Conservation (phyloP, 1,140 invertebrate species). For the Paramacrobiotus metropolitanus region DNA sequence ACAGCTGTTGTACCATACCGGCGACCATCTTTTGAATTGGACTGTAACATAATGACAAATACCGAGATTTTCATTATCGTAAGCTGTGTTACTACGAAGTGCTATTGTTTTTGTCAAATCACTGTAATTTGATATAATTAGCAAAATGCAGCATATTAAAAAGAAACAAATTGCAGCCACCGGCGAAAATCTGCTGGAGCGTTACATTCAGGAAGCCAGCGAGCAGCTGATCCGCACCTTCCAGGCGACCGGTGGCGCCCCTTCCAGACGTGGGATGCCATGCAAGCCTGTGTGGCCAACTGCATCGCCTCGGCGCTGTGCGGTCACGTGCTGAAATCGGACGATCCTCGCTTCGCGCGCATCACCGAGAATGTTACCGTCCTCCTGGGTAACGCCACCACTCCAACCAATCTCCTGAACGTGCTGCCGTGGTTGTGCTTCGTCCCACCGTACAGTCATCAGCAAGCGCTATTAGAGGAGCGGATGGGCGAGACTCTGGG, state of each 20-base stretch:
- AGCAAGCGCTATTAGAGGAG: background rate
- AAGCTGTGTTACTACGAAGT: too few species aligned
- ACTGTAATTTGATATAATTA: background rate
- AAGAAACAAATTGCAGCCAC: background rate
- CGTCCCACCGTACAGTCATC: background rate
- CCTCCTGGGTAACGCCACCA: background rate
- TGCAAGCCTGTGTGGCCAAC: too few species aligned
- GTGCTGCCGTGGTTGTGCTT: background rate
- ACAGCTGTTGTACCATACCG: background rate
- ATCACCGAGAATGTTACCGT: background rate
- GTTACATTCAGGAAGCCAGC: background rate
- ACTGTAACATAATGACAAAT: too few species aligned
- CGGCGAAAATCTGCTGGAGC: background rate
- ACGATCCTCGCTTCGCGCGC: background rate
- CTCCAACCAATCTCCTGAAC: background rate
- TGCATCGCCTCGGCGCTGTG: background rate
- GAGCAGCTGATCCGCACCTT: background rate
- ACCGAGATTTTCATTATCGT: too few species aligned
- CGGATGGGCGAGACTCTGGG: slow-evolving; percentile 8
- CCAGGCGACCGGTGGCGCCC: too few species aligned
- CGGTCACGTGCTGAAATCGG: background rate
- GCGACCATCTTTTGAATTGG: too few species aligned
- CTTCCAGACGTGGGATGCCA: too few species aligned
- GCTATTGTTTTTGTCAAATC: background rate
- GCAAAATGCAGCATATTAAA: background rate